Percentiles rank a stretch among this genome's conserved stretches.
phyloP scores from a whole-genome alignment of 2,888 invertebrate species.

The Yponomeuta plumbellus region DNA sequence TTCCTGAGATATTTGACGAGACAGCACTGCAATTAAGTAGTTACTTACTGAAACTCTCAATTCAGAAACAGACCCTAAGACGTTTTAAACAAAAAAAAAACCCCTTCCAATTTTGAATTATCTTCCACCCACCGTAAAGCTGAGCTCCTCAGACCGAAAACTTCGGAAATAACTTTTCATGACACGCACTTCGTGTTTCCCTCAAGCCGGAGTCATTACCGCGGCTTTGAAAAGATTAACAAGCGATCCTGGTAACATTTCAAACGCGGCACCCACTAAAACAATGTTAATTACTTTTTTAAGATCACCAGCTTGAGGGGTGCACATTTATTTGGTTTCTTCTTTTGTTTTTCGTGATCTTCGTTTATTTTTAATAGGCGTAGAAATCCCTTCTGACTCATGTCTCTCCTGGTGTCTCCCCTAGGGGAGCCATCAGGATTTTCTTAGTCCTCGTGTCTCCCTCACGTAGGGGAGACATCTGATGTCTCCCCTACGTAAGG shows the following conservation, averaged over 20 bases:
- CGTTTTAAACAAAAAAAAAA: neutral
- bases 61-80: too few relatives aligned
- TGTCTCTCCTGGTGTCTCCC: too few relatives aligned
- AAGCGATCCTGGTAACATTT: conserved; percentile 26
- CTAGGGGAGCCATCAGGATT: too few relatives aligned
- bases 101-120: conserved; percentile 3
- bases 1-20: too few relatives aligned
- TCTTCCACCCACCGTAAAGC: neutral
- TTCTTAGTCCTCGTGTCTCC: too few relatives aligned
- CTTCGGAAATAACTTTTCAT: conserved; percentile 22
- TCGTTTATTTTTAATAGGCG: neutral
- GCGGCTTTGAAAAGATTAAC: conserved; percentile 20
- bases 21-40: too few relatives aligned
- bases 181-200: conserved; percentile 13
- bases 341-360: neutral
- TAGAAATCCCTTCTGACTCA: too few relatives aligned
- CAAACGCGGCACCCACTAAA: conserved; percentile 37
- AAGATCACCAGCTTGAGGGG: conserved; percentile 26
- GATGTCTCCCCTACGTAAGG: too few relatives aligned
- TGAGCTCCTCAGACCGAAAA: neutral
- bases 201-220: conserved; percentile 16
- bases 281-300: conserved; percentile 38
- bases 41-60: neutral
- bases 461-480: too few relatives aligned
- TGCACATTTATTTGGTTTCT: neutral